phyloP scores from a whole-genome alignment of 2,797 vertebrate species.

The Champsocephalus esox region DNA sequence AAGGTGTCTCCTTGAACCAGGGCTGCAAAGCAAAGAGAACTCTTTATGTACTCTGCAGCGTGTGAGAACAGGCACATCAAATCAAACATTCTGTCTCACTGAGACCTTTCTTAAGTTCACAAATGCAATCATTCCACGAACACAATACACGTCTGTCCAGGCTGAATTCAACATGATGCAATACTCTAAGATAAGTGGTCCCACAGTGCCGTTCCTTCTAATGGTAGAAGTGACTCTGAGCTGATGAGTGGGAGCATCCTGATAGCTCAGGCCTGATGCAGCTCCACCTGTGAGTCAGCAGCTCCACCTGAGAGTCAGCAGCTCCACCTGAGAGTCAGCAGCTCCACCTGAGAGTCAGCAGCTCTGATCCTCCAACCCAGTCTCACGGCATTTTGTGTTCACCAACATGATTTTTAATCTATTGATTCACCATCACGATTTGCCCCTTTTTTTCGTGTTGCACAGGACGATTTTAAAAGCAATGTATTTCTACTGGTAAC shows the following conservation, averaged over 20 bases:
- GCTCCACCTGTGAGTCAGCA: not conserved
- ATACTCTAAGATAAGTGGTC: not conserved
- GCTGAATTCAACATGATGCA: not conserved
- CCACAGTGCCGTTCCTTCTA: not conserved
- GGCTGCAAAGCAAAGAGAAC: slow-evolving; percentile 83
- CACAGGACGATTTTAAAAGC: too few relatives aligned
- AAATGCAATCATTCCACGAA: not conserved
- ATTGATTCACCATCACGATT: too few relatives aligned
- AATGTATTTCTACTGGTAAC: too few relatives aligned
- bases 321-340: too few relatives aligned
- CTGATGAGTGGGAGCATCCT: not conserved
- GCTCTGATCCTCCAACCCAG: too few relatives aligned
- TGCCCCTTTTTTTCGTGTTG: too few relatives aligned
- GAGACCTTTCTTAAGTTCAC: not conserved
- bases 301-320: too few relatives aligned
- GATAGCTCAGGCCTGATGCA: not conserved
- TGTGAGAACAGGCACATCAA: slow-evolving; percentile 1
- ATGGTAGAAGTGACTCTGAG: not conserved
- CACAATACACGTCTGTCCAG: not conserved
- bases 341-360: too few relatives aligned
- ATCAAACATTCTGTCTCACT: not conserved
- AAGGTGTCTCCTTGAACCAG: slow-evolving; percentile 98
- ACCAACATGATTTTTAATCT: too few relatives aligned
- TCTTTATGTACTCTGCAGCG: slow-evolving; percentile 12
- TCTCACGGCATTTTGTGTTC: too few relatives aligned